A percentile compares a stretch with the other conserved stretches of the same genome.
These are phyloP conservation scores for Nymphalis io DNA, from an alignment of 1,140 invertebrate genomes.

Conservation along the genomic window DNA sequence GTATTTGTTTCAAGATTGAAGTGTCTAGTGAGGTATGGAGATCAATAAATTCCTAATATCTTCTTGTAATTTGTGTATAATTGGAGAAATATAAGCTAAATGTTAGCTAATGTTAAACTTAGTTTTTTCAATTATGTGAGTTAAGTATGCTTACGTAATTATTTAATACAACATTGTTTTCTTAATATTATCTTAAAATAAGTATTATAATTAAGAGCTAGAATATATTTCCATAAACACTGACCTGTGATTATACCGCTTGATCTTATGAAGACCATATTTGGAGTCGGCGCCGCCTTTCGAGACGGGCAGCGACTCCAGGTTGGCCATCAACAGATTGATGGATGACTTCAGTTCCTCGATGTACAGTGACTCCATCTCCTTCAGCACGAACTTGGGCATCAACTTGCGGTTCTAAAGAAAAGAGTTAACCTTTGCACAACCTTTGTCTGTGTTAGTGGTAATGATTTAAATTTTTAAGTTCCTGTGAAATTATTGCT, in stretches of 20 bases:
- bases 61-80: constrained; percentile 1
- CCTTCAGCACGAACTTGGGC: constrained; percentile 99
- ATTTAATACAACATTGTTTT: neutral
- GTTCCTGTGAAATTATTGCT: too few species aligned
- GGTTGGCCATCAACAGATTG: constrained; percentile 98
- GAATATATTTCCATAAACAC: constrained; percentile 28
- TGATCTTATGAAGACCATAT: constrained; percentile 96
- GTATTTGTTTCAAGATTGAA: too few species aligned
- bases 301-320: constrained; percentile 98
- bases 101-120: too few species aligned
- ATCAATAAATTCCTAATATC: neutral
- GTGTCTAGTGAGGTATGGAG: neutral
- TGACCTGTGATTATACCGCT: constrained; percentile 97
- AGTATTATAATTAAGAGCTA: neutral
- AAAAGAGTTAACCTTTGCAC: neutral
- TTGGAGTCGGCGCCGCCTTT: constrained; percentile 98
- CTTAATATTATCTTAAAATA: neutral
- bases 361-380: constrained; percentile 99
- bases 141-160: neutral
- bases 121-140: neutral
- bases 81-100: neutral
- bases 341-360: constrained; percentile 99
- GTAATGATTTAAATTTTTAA: too few species aligned
- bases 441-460: too few species aligned
- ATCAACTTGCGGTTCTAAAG: constrained; percentile 96